Percentiles rank a stretch among this genome's conserved stretches.
These are phyloP conservation scores for Strix aluco DNA, from an alignment of 2,113 vertebrate species.

Conservation along the genomic window DNA sequence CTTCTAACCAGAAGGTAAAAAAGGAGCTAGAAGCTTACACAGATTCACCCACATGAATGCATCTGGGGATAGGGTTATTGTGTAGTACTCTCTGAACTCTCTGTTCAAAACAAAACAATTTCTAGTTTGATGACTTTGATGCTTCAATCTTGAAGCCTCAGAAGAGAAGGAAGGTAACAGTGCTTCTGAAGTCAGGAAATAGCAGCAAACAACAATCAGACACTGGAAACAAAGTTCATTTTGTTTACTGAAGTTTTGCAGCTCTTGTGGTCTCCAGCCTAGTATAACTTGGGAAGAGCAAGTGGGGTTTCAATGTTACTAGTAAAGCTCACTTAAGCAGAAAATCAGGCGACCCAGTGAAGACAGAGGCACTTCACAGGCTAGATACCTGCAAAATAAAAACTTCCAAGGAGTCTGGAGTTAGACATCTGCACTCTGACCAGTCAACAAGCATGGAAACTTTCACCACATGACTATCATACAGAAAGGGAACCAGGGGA, in stretches of 20 bases:
- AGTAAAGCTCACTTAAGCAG: neutral
- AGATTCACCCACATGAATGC: neutral
- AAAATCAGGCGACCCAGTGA: neutral
- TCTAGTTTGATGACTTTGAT: neutral
- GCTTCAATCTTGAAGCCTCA: neutral
- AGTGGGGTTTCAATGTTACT: neutral
- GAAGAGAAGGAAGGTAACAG: neutral
- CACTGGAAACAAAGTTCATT: neutral
- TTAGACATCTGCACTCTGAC: neutral
- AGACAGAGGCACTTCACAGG: neutral
- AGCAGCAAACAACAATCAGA: neutral
- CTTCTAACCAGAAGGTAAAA: neutral
- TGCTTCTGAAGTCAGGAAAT: neutral
- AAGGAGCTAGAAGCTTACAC: neutral
- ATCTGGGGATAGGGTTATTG: neutral
- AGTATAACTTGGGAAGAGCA: neutral
- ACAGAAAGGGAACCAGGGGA: neutral
- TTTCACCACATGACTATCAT: neutral
- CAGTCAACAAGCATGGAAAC: neutral
- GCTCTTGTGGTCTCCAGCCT: neutral
- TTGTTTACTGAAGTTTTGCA: neutral
- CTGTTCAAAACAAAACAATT: neutral
- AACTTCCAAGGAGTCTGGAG: neutral
- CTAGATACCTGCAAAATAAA: neutral
- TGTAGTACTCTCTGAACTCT: neutral